Conservation (phyloP, 2,113 vertebrate species). For the Lamprologus lemairii region DNA sequence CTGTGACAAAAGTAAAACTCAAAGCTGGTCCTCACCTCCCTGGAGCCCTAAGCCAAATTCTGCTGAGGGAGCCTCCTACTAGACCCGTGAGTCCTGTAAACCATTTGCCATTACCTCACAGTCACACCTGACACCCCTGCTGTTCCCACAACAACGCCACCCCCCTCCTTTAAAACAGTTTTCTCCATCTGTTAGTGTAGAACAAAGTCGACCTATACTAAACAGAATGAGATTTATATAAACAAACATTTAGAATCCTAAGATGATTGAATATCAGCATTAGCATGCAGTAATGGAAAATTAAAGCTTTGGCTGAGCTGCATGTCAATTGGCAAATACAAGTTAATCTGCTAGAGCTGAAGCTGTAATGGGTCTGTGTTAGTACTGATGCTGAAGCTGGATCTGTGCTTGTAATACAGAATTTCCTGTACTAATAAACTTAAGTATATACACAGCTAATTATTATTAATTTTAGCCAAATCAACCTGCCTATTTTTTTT, state of each 20-base stretch:
- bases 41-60: neutral
- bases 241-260: neutral
- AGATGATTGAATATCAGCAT: neutral
- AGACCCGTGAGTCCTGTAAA: neutral
- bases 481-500: neutral
- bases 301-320: neutral
- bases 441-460: neutral
- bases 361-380: neutral
- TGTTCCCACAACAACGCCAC: neutral
- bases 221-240: neutral
- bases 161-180: neutral
- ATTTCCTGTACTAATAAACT: neutral
- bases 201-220: neutral
- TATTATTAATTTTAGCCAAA: neutral
- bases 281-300: neutral
- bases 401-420: neutral
- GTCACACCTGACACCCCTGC: neutral
- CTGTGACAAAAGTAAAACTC: neutral
- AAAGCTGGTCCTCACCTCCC: neutral
- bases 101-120: neutral
- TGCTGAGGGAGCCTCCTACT: neutral
- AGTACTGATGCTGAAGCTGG: neutral
- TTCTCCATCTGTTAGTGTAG: neutral
- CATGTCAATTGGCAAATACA: neutral
- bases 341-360: neutral